Conservation (phyloP, 2,113 vertebrate genomes). For the Peromyscus californicus region DNA sequence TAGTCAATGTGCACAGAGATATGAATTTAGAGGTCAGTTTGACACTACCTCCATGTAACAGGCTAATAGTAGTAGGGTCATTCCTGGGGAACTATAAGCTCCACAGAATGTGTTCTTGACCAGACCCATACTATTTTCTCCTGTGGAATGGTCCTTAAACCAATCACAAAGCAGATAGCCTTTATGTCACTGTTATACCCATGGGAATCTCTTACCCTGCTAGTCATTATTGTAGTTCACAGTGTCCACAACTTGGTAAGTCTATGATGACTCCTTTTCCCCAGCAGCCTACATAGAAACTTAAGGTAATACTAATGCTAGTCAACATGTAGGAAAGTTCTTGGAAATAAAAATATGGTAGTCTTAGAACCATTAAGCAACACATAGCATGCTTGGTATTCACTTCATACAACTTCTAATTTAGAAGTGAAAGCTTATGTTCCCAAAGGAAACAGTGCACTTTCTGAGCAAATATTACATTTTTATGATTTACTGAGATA, state of each 20-base stretch:
- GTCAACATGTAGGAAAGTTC: background rate
- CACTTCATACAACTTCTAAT: slow-evolving; percentile 86
- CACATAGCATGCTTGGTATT: slow-evolving; percentile 66
- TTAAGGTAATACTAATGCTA: background rate
- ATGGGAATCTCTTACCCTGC: background rate
- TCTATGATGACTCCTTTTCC: background rate
- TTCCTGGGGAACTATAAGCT: no score
- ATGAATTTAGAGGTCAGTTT: background rate
- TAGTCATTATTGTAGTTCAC: background rate
- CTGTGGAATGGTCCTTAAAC: background rate
- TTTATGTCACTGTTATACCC: no score
- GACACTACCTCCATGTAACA: background rate
- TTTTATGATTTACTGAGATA: slow-evolving; percentile 88
- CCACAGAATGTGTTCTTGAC: no score
- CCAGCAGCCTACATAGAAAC: no score
- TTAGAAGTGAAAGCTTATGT: slow-evolving; percentile 86
- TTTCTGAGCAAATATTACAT: slow-evolving; percentile 87
- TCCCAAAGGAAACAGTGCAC: slow-evolving; percentile 82
- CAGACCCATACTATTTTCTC: background rate
- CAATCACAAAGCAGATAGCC: background rate
- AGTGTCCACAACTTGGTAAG: background rate
- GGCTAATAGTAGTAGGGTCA: background rate
- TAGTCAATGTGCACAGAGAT: background rate
- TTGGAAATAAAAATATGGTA: background rate
- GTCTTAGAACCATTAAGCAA: slow-evolving; percentile 75